A percentile compares a stretch with the other conserved stretches of the same genome.
phyloP scores from a whole-genome alignment of 2,797 vertebrate genomes.

The Gallinago nigripennis region DNA sequence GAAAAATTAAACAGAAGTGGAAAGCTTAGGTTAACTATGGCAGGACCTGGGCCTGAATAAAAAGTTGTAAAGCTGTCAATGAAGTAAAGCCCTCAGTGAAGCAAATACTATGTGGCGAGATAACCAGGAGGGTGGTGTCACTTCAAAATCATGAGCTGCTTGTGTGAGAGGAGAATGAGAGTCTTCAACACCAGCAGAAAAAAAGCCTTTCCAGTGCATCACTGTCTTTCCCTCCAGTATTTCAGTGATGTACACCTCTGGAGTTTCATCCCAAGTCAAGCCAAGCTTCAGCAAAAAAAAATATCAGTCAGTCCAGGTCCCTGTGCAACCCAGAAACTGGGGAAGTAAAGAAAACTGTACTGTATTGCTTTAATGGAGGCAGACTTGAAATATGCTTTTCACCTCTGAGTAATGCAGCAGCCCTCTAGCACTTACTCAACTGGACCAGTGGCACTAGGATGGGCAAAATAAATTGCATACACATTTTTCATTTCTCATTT shows the following conservation, averaged over 20 bases:
- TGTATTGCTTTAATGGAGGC: neutral
- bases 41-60: neutral
- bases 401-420: neutral
- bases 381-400: neutral
- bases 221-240: neutral
- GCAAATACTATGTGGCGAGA: neutral
- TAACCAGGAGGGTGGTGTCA: neutral
- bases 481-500: neutral
- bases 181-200: neutral
- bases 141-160: neutral
- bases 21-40: neutral
- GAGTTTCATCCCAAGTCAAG: neutral
- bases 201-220: neutral
- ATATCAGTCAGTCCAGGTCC: neutral
- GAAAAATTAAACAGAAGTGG: neutral
- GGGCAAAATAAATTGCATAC: neutral
- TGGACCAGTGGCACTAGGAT: neutral
- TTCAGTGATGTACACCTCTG: neutral
- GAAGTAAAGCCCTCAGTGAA: neutral
- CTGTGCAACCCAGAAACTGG: neutral
- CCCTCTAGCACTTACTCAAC: neutral
- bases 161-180: neutral
- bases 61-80: neutral
- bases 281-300: neutral
- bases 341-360: neutral